A percentile compares a stretch with the other conserved stretches of the same genome.
Conservation (phyloP, 1,140 invertebrate species). For the Bacillus rossius region DNA sequence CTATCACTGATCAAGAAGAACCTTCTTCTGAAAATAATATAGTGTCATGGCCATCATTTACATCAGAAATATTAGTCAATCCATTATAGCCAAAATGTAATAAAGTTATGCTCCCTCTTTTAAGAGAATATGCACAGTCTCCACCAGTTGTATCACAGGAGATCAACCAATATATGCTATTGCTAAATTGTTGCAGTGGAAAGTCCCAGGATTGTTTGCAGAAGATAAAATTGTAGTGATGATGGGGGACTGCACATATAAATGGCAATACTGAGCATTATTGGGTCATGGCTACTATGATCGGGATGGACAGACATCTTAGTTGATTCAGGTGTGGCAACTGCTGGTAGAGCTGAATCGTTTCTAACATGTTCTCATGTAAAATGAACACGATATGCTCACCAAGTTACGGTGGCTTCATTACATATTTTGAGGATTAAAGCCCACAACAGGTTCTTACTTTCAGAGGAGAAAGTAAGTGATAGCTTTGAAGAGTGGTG, state of each 20-base stretch:
- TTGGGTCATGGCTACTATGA: conserved; percentile 7
- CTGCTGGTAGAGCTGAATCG: conserved; percentile 14
- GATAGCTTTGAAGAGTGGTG: conserved; percentile 8
- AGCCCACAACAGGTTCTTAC: not conserved
- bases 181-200: conserved; percentile 29
- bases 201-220: conserved; percentile 24
- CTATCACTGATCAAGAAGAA: too few species aligned
- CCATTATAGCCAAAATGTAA: too few species aligned
- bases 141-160: conserved; percentile 6
- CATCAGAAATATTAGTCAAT: too few species aligned
- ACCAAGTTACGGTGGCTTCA: conserved; percentile 23
- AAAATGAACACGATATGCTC: conserved; percentile 14
- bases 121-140: not conserved
- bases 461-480: conserved; percentile 8
- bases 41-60: not conserved
- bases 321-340: conserved; percentile 19
- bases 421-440: conserved; percentile 2
- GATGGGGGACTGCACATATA: conserved; percentile 27
- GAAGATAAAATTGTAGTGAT: conserved; percentile 27
- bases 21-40: not conserved
- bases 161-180: conserved; percentile 27
- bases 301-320: conserved; percentile 1
- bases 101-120: not conserved
- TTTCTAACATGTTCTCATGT: conserved; percentile 20
- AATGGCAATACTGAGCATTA: conserved; percentile 16